A percentile compares a stretch with the other conserved stretches of the same genome.
phyloP scores from a whole-genome alignment of 2,888 invertebrate species.

The Parapristionchus giblindavisi region DNA sequence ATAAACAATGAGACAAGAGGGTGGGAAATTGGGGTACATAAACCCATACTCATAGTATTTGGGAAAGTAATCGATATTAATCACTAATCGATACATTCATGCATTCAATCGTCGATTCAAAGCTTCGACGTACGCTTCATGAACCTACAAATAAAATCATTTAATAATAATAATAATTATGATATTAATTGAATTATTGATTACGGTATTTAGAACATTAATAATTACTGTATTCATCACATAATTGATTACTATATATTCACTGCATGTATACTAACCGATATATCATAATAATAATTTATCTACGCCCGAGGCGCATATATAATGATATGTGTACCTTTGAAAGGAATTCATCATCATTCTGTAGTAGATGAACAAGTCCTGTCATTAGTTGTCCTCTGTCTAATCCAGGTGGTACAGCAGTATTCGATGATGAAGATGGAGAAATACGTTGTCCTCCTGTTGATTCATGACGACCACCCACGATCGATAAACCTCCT shows the following conservation, averaged over 20 bases:
- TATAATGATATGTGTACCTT: slow-evolving; percentile 45
- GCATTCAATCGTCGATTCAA: slow-evolving; percentile 48
- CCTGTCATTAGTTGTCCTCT: slow-evolving; percentile 45
- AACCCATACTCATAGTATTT: too few relatives aligned
- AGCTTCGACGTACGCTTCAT: slow-evolving; percentile 51
- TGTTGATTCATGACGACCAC: background rate
- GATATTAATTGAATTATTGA: background rate
- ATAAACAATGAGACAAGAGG: too few relatives aligned
- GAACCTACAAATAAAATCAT: background rate
- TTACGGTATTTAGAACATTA: background rate
- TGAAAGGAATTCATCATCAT: slow-evolving; percentile 54
- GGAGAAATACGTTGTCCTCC: background rate
- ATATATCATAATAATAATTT: too few relatives aligned
- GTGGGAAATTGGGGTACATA: too few relatives aligned
- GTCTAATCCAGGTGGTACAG: slow-evolving; percentile 1
- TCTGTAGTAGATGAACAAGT: slow-evolving; percentile 48
- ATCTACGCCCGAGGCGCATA: too few relatives aligned
- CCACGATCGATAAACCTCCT: slow-evolving; percentile 11
- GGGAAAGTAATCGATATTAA: too few relatives aligned
- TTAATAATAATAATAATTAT: background rate
- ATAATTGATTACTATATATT: background rate
- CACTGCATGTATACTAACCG: too few relatives aligned
- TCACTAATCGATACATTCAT: too few relatives aligned
- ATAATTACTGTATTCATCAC: background rate
- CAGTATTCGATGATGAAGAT: background rate